phyloP scores from a whole-genome alignment of 1,140 invertebrate species.

The Achroia grisella region DNA sequence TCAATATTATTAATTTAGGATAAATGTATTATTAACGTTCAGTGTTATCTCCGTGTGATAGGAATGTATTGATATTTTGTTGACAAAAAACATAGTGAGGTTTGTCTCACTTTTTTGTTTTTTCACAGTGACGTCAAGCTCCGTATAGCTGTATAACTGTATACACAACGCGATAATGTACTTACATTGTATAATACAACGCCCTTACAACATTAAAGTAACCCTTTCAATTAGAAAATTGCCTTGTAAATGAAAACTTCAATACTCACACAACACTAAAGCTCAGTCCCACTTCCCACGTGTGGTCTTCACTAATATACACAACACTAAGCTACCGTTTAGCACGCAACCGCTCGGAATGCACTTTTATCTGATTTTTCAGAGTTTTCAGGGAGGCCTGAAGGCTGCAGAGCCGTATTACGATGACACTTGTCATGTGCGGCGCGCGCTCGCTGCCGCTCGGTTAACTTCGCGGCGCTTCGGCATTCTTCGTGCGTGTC shows the following conservation, averaged over 20 bases:
- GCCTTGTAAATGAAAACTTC: neutral
- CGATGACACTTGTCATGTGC: conserved; percentile 66
- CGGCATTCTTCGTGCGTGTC: conserved; percentile 18
- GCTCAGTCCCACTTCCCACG: conserved; percentile 14
- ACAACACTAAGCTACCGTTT: conserved; percentile 25
- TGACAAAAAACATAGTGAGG: too few relatives aligned
- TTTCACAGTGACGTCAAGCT: too few relatives aligned
- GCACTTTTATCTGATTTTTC: conserved; percentile 60
- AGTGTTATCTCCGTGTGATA: too few relatives aligned
- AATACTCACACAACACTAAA: conserved; percentile 49
- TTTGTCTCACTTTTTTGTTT: too few relatives aligned
- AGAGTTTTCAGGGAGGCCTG: conserved; percentile 47
- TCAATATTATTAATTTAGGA: too few relatives aligned
- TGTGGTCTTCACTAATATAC: conserved; percentile 22
- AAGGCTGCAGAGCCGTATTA: conserved; percentile 51
- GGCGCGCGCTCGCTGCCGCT: conserved; percentile 28
- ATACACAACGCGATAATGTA: too few relatives aligned
- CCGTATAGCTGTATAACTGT: too few relatives aligned
- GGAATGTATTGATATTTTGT: too few relatives aligned
- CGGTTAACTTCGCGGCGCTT: conserved; percentile 25
- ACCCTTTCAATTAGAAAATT: neutral
- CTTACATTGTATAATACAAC: too few relatives aligned
- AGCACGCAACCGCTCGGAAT: conserved; percentile 30
- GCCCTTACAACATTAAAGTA: too few relatives aligned
- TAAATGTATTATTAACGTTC: too few relatives aligned